These are phyloP conservation scores for Bombus huntii DNA, from an alignment of 1,140 invertebrate species.

Conservation along the genomic window DNA sequence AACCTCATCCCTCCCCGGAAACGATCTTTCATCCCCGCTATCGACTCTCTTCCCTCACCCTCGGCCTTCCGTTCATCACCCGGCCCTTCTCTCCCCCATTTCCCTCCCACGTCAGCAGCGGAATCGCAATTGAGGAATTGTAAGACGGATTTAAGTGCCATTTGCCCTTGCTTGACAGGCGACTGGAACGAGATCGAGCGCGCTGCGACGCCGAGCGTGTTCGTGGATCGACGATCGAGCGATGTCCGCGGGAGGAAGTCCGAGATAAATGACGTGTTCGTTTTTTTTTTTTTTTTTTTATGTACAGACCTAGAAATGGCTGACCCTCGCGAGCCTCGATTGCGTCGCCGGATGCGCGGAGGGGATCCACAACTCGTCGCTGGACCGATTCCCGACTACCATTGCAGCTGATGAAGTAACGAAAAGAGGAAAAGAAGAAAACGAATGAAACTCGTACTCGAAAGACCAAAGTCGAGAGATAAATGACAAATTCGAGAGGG, in stretches of 20 bases:
- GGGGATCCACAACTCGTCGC: not conserved
- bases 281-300: slow-evolving; percentile 9
- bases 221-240: slow-evolving; percentile 41
- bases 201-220: not conserved
- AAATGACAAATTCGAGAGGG: too few species aligned
- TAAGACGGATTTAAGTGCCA: slow-evolving; percentile 71
- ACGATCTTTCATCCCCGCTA: slow-evolving; percentile 31
- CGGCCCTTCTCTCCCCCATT: slow-evolving; percentile 11
- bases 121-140: slow-evolving; percentile 66
- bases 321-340: slow-evolving; percentile 8
- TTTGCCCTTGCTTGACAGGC: slow-evolving; percentile 52
- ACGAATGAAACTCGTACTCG: not conserved
- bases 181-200: slow-evolving; percentile 52
- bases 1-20: slow-evolving; percentile 2
- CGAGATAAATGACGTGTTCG: slow-evolving; percentile 11
- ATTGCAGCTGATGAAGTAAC: not conserved
- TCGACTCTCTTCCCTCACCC: slow-evolving; percentile 6
- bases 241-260: slow-evolving; percentile 35
- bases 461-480: not conserved
- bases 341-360: slow-evolving; percentile 7
- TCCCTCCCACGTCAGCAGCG: slow-evolving; percentile 47
- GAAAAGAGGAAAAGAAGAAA: not conserved
- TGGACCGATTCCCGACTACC: not conserved
- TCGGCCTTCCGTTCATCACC: slow-evolving; percentile 4
- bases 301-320: slow-evolving; percentile 40